Base-by-base conservation (phyloP, 1,140 invertebrate genomes). In the Drosophila carrolli region DNA sequence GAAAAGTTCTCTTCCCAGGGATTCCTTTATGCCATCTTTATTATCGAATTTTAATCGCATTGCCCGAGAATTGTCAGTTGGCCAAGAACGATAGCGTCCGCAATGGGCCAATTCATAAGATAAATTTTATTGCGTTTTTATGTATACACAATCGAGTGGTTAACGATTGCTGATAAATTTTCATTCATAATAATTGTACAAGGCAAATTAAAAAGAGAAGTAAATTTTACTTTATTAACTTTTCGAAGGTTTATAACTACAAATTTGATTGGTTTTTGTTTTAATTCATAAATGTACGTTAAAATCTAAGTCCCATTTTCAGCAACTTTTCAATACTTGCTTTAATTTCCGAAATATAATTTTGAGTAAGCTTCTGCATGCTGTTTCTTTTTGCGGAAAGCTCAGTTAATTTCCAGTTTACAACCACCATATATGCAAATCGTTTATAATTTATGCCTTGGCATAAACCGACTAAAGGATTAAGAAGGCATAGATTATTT, bases 41-140 rank as follows among this genome's bases (percentile, higher is more conserved):
- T 70, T 50, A 56, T 71, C 51, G 67, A 71, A 50, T 71, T 70
- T 71, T 70, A 70, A 57, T 58, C 67, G 66, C 65, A 37, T 57
- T 48, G 35, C 65, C 51, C 13, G 51, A 48, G 51, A 50, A 57
- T 37, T 70, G 67, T 57, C 65, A 71, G 63, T 71, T 57, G 43
- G 63, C 63, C 51, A 48, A 47, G 9, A 37, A 23, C 47, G 32
- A 19, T 23, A 4, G 1, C 19, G 29, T 16, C 1, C 29, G 43
- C 59, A 68, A 66, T 67, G 23, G 41, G 13, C 14, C 14, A 66
- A 40, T 48, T 68, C 32, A 35, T 40, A 32, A 35, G 38, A 70
- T 48, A 48, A 65, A 35, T 50, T 63, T 67, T 54, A 67, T 70
- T 23, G 29, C 23, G 46, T 55, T 67, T 70, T 70, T 65, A 65